A percentile compares a stretch with the other conserved stretches of the same genome.
Evolutionary conservation across 2,888 invertebrate species (phyloP).

Genomic region (Diogma glabrata): DNA sequence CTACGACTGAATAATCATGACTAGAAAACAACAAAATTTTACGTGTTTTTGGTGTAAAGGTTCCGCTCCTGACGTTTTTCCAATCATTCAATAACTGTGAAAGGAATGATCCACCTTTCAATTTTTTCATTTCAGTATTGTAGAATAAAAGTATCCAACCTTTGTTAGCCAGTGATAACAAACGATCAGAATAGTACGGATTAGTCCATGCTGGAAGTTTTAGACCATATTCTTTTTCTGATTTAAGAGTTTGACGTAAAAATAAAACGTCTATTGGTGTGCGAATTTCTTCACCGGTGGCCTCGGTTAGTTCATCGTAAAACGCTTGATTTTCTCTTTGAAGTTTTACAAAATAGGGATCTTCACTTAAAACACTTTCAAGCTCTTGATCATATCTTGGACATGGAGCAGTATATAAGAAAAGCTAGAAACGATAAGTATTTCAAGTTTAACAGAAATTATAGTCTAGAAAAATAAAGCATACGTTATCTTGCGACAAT

Average conservation of each 20-base stretch:
- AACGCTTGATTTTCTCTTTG: slow-evolving; percentile 39
- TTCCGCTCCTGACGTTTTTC: slow-evolving; percentile 39
- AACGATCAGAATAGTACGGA: slow-evolving; percentile 44
- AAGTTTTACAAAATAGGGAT: slow-evolving; percentile 37
- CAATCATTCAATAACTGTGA: slow-evolving; percentile 51
- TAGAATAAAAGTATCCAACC: slow-evolving; percentile 47
- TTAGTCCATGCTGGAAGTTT: slow-evolving; percentile 50
- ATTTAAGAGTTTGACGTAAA: slow-evolving; percentile 49
- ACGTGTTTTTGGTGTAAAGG: slow-evolving; percentile 35
- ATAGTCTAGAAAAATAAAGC: too few relatives aligned
- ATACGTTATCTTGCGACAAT: slow-evolving; percentile 43
- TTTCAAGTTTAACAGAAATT: too few relatives aligned
- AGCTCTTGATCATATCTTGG: slow-evolving; percentile 48
- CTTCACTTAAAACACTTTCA: slow-evolving; percentile 35
- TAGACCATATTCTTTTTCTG: slow-evolving; percentile 50
- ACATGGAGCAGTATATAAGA: slow-evolving; percentile 50
- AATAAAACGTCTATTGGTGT: slow-evolving; percentile 52
- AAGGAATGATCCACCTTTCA: slow-evolving; percentile 51
- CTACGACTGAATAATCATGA: slow-evolving; percentile 61
- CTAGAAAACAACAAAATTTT: slow-evolving; percentile 56
- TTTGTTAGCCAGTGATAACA: slow-evolving; percentile 42
- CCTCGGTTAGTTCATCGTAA: slow-evolving; percentile 39
- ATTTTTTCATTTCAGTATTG: slow-evolving; percentile 44
- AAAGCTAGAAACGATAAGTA: slow-evolving; percentile 37
- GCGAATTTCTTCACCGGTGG: slow-evolving; percentile 42